Evolutionary conservation across 2,113 vertebrate genomes (phyloP), one percentile per base, ranked within the genome.

Genomic region (Elachura formosa): DNA sequence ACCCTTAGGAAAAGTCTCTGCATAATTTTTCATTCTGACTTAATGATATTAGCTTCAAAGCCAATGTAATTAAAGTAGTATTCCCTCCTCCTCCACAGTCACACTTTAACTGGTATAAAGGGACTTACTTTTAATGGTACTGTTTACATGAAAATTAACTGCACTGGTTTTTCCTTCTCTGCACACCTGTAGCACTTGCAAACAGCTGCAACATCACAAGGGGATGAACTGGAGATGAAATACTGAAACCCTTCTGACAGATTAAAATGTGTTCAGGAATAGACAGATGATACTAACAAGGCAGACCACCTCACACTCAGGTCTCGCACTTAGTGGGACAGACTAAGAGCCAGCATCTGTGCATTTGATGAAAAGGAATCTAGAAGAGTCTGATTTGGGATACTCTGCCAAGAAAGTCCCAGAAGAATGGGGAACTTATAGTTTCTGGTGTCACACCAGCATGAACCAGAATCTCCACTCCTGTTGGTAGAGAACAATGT

Each of bases 11-110:
- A 73, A 46, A 87, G 41, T 66, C 87, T 79, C 48, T 2, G 2
- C n/a, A 36, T 90, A 91, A 87, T 95, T 96, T 97, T 96, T 94
- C 91, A 95, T 87, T 80, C 78, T 76, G 89, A 89, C 89, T 94
- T 96, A 95, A 94, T 73, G 84, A 87, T 87, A 91, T 94, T 96
- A 94, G 45, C 74, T 92, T 89, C 93, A 95, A 95, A 95, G 91
- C 66, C 78, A 69, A 76, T 90, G 92, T 96, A 96, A 97, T 96
- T 95, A 94, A 94, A 83, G 84, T 43, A 68, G 81, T 73, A 93
- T 89, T 95, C 91, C 94, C 89, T 87, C 78, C 84, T 94, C 81
- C 78, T 73, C 87, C 51, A 43, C 51, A 82, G 84, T 76, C 96
- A 96, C 89, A 80, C 66, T 90, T 86, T 82, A 96, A 94, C 77